A percentile compares a stretch with the other conserved stretches of the same genome.
Evolutionary conservation across 2,888 invertebrate species (phyloP).

Genomic region (Metacarcinus magister): DNA sequence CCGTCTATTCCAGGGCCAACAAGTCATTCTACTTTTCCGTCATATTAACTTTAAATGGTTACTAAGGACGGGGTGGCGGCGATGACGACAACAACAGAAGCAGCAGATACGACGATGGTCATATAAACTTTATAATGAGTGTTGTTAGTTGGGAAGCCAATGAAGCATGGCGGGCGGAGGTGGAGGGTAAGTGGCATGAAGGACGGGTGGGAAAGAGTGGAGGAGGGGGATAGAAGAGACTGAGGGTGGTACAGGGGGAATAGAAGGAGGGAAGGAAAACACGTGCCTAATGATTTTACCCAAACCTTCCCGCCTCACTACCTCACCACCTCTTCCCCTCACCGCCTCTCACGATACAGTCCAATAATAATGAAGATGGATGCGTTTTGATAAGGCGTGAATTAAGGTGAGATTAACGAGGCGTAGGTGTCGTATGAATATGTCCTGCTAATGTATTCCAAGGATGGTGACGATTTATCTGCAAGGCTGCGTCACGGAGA

Average conservation of each 20-base stretch:
- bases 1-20: background rate
- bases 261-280: background rate
- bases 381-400: conserved; percentile 26
- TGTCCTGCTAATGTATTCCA: conserved; percentile 1
- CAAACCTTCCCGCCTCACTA: background rate
- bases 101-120: background rate
- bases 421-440: conserved; percentile 11
- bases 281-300: background rate
- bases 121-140: background rate
- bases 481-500: background rate
- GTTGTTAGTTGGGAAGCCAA: background rate
- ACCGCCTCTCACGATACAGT: background rate
- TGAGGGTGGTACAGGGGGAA: background rate
- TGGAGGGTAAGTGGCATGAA: background rate
- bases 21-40: background rate
- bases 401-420: conserved; percentile 19
- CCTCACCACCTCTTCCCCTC: background rate
- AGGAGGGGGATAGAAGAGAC: background rate
- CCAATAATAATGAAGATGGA: conserved; percentile 30
- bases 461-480: background rate
- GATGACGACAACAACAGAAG: background rate
- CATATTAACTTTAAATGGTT: background rate
- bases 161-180: background rate
- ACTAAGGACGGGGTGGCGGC: background rate
- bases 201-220: background rate